Percentiles rank a stretch among this genome's conserved stretches.
phyloP scores from a whole-genome alignment of 2,888 invertebrate species.

The Dendrolimus pini region DNA sequence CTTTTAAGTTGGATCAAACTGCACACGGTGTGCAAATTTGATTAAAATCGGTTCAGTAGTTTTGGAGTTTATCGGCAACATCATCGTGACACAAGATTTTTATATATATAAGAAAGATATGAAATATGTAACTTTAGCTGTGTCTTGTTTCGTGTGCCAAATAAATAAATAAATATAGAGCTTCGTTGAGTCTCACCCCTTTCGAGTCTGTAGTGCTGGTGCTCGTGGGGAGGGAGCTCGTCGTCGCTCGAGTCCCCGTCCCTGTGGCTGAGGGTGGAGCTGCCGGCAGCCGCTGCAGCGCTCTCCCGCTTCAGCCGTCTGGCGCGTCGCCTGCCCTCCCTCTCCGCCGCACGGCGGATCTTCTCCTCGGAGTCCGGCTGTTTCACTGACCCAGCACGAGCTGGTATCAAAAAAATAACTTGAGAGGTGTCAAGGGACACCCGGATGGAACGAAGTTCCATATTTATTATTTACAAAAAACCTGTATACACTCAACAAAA shows the following conservation, averaged over 20 bases:
- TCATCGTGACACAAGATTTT: too few species aligned
- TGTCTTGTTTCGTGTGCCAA: too few species aligned
- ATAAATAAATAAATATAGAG: too few species aligned
- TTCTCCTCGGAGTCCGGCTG: constrained; percentile 77
- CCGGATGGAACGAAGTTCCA: background rate
- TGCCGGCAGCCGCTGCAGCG: constrained; percentile 50
- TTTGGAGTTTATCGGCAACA: too few species aligned
- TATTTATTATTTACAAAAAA: too few species aligned
- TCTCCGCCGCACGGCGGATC: constrained; percentile 89
- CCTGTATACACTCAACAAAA: too few species aligned
- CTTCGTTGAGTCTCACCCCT: constrained; percentile 25
- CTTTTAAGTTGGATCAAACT: too few species aligned
- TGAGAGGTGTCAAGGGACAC: background rate
- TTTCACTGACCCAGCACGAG: constrained; percentile 35
- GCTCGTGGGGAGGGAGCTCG: constrained; percentile 89
- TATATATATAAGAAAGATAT: too few species aligned
- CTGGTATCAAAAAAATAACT: constrained; percentile 20
- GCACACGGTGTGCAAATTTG: too few species aligned
- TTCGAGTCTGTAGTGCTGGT: constrained; percentile 72
- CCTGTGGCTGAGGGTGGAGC: constrained; percentile 77
- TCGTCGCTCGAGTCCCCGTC: constrained; percentile 99
- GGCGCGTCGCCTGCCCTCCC: constrained; percentile 94
- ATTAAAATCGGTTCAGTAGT: too few species aligned
- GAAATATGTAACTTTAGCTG: too few species aligned
- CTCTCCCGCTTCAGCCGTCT: constrained; percentile 87